Percentiles rank a stretch among this genome's conserved stretches.
These are phyloP conservation scores for Recurvirostra avosetta DNA, from an alignment of 2,113 vertebrate genomes.

Conservation along the genomic window DNA sequence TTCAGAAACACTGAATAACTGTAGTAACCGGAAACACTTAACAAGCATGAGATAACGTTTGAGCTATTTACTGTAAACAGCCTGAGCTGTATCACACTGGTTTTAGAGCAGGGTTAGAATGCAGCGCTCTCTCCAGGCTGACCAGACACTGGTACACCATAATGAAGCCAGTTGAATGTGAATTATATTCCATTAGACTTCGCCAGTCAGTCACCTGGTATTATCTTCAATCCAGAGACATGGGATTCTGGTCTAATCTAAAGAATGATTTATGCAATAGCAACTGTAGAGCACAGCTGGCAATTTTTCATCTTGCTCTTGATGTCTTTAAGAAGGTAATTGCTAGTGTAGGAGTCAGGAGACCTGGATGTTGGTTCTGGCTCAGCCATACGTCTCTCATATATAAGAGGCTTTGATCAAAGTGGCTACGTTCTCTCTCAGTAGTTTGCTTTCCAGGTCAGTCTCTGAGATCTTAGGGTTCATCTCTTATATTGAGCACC, in stretches of 20 bases:
- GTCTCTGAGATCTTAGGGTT: neutral
- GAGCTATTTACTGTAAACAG: neutral
- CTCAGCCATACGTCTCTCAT: neutral
- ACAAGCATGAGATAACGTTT: neutral
- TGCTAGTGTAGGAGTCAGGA: neutral
- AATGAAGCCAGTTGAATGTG: neutral
- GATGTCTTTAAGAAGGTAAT: neutral
- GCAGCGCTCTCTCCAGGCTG: neutral
- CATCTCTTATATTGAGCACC: neutral
- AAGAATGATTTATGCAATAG: neutral
- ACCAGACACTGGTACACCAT: neutral
- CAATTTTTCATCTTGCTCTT: neutral
- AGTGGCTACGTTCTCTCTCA: neutral
- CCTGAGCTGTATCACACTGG: neutral
- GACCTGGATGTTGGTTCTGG: neutral
- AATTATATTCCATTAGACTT: neutral
- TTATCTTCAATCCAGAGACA: neutral
- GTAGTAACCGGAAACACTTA: neutral
- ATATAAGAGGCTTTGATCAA: neutral
- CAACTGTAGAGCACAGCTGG: neutral
- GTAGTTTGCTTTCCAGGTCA: neutral
- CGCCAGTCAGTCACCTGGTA: neutral
- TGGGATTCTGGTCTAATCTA: neutral
- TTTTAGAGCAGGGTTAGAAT: neutral
- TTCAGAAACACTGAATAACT: neutral